These are phyloP conservation scores for Megathymus violae DNA, from an alignment of 1,140 invertebrate genomes.

Conservation along the genomic window DNA sequence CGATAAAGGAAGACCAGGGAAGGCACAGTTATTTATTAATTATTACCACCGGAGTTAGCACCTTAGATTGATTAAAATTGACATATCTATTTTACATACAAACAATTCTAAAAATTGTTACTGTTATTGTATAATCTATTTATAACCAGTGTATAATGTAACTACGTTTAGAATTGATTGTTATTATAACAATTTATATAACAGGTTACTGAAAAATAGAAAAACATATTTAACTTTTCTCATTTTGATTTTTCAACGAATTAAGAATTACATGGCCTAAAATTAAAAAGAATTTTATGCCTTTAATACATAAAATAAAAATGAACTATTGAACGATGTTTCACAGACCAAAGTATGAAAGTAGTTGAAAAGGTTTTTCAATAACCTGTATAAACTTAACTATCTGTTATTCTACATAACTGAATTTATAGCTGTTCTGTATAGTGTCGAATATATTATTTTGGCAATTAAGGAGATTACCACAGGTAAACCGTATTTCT, in stretches of 20 bases:
- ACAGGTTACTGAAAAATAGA: slow-evolving; percentile 22
- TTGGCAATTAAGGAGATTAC: slow-evolving; percentile 83
- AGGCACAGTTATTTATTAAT: slow-evolving; percentile 52
- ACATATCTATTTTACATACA: slow-evolving; percentile 23
- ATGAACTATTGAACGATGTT: too few relatives aligned
- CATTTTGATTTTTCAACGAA: too few relatives aligned
- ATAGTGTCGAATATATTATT: slow-evolving; percentile 60
- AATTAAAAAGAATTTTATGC: too few relatives aligned
- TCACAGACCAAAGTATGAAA: too few relatives aligned
- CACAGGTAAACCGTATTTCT: slow-evolving; percentile 63
- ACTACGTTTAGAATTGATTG: slow-evolving; percentile 7
- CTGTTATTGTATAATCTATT: background rate
- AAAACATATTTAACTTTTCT: background rate
- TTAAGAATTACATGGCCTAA: too few relatives aligned
- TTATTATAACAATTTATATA: slow-evolving; percentile 7
- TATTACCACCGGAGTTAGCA: slow-evolving; percentile 40
- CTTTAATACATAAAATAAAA: too few relatives aligned
- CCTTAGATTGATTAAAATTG: slow-evolving; percentile 29
- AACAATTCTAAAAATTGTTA: slow-evolving; percentile 14
- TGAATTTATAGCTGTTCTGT: slow-evolving; percentile 18
- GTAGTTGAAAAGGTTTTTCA: slow-evolving; percentile 16
- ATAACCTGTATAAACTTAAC: slow-evolving; percentile 16
- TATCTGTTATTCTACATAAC: slow-evolving; percentile 6
- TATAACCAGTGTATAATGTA: slow-evolving; percentile 16
- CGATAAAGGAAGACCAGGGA: slow-evolving; percentile 61